Conservation (phyloP, 2,113 vertebrate species). For the Seriola rivoliana region DNA sequence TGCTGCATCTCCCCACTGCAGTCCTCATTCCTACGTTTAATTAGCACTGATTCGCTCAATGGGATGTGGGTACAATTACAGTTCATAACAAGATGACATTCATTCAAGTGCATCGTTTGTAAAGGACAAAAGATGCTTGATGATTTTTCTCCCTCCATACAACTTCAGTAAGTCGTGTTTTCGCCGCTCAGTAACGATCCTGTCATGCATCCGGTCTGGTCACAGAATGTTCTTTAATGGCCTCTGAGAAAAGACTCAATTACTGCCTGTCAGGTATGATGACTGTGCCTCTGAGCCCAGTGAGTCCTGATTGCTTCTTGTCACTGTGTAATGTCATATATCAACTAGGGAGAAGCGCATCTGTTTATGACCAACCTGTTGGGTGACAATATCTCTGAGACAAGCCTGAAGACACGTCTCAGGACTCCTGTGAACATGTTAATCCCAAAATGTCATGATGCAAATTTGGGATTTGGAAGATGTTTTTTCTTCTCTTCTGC, state of each 20-base stretch:
- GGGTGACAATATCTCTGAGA: conserved; percentile 14
- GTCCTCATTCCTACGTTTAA: conserved; percentile 12
- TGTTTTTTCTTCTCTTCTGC: conserved; percentile 10
- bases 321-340: conserved; percentile 16
- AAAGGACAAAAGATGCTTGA: background rate
- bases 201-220: conserved; percentile 8
- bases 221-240: conserved; percentile 21
- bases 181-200: conserved; percentile 5
- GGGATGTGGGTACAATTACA: conserved; percentile 1
- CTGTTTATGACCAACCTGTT: conserved; percentile 14
- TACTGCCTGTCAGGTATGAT: conserved; percentile 24
- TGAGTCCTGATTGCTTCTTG: conserved; percentile 4
- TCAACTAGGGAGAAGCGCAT: background rate
- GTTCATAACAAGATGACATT: background rate
- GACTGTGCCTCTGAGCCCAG: conserved; percentile 18
- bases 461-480: conserved; percentile 6
- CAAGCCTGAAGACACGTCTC: background rate
- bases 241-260: conserved; percentile 35
- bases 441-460: conserved; percentile 28
- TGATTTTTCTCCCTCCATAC: background rate
- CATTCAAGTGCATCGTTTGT: background rate
- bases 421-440: conserved; percentile 7
- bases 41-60: conserved; percentile 8
- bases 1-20: conserved; percentile 14
- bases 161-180: background rate